Percentiles rank a stretch among this genome's conserved stretches.
Evolutionary conservation across 2,888 invertebrate species (phyloP).

Genomic region (Drosophila bunnanda): DNA sequence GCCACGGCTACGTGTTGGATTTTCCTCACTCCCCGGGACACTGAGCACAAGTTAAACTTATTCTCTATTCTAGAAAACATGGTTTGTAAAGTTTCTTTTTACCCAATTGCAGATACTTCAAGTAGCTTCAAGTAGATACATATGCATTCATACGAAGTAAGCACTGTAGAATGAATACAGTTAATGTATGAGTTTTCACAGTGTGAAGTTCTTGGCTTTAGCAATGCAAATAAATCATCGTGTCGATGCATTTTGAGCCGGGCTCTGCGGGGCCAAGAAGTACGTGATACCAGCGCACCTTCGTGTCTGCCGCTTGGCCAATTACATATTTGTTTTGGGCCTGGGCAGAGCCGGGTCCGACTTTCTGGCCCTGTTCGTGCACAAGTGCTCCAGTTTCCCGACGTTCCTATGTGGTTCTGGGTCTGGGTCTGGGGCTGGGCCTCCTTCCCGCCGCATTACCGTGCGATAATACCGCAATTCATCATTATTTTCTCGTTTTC

Average conservation of each 20-base stretch:
- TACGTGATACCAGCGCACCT: slow-evolving; percentile 54
- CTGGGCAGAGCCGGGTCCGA: slow-evolving; percentile 25
- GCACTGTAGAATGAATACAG: background rate
- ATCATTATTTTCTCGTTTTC: slow-evolving; percentile 78
- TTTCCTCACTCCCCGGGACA: slow-evolving; percentile 17
- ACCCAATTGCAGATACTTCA: background rate
- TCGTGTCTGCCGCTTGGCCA: slow-evolving; percentile 53
- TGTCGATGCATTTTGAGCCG: slow-evolving; percentile 75
- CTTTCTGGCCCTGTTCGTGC: slow-evolving; percentile 73
- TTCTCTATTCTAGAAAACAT: no score
- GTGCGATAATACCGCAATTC: slow-evolving; percentile 81
- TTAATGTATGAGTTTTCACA: background rate
- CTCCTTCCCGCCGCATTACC: slow-evolving; percentile 62
- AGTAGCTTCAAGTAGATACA: background rate
- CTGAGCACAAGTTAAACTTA: background rate
- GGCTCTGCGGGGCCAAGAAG: slow-evolving; percentile 40
- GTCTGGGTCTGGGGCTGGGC: slow-evolving; percentile 16
- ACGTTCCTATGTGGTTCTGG: slow-evolving; percentile 32
- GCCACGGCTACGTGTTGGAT: slow-evolving; percentile 61
- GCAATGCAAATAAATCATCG: slow-evolving; percentile 83
- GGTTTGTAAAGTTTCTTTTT: background rate
- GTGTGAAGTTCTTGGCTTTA: slow-evolving; percentile 46
- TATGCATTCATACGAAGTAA: background rate
- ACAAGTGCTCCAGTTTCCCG: slow-evolving; percentile 68
- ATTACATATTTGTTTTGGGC: slow-evolving; percentile 72